Base-by-base conservation (phyloP, 2,888 invertebrate genomes). In the Mythimna loreyi region DNA sequence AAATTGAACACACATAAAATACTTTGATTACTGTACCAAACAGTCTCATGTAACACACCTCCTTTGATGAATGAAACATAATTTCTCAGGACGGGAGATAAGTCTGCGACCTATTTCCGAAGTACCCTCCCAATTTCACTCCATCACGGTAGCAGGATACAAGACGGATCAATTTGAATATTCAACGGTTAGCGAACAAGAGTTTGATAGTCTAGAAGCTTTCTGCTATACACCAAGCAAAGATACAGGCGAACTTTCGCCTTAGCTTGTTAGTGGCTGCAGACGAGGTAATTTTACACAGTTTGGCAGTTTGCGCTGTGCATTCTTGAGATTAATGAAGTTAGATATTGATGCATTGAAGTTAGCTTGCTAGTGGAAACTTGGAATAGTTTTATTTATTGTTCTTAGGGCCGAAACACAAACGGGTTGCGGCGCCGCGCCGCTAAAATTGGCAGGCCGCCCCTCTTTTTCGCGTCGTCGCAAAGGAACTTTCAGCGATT, bases 131-230 rank as follows among this genome's bases (percentile, higher is more conserved):
- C 28, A 81, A 81, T 68, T 81, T 73, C 71, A 69, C 63, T 72
- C 60, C 74, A 79, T 78, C 63, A 71, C 67, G 55, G 64, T 45
- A 64, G 69, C 40, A 50, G 64, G 55, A 65, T 71, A 72, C 78
- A 78, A 77, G 78, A 67, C 64, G 75, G 71, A 81, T 84, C 81
- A 82, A 87, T 85, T 86, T 87, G 86, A 85, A 87, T 87, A 88
- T 88, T 87, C 89, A 88, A 84, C 80, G 83, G 81, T 82, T 84
- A 75, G 68, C 59, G 74, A 72, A 81, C 84, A 78, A 76, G 78
- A 86, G 84, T 86, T 83, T 81, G 85, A 85, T 84, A 85, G 83
- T 78, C 75, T 77, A 52, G 72, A 81, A 82, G 86, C 84, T 80
- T 82, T 82, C 84, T 78, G 78, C 78, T 79, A 83, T 84, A 85